Evolutionary conservation across 2,113 vertebrate species (phyloP), one percentile per base, ranked within the genome.

Genomic region (Potamarius usumacintae): DNA sequence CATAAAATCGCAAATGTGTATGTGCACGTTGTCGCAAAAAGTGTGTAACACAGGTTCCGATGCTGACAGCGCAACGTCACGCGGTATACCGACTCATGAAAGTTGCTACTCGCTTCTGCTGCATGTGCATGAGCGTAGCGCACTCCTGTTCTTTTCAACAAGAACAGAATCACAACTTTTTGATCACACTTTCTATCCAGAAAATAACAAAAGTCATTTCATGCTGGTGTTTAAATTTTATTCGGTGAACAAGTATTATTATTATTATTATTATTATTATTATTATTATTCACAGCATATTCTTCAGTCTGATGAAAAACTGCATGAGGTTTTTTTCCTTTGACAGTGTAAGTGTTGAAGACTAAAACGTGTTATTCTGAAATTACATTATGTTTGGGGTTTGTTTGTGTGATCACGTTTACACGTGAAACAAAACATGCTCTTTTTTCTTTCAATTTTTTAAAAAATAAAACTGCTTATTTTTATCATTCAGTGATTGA

Each of bases 281-380:
- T 18, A 79, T 79, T 27, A 78, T n/a, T 55, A 55, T 30, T 17
- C 18, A 72, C 34, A 72, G 30, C 7, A 12, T 55, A 11, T 55
- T 78, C 50, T 78, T 27, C 72, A 55, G 12, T 27, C 12, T 0
- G 30, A 4, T 79, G 53, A 27, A 79, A 17, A 57, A 18, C 25
- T 60, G 55, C 17, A 60, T 81, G 78, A 60, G 77, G 3, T 34
- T 60, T 12, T 22, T 30, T 60, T 81, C 4, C 30, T 60, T 42
- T 60, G 42, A 60, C 18, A 9, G 79, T 81, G 58, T 7, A 62
- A 60, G 18, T 62, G 57, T 81, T 62, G 30, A 60, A 81, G 30
- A 60, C 79, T 81, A 67, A 27, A 52, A 52, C 7, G 62, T 83
- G 22, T 67, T 83, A 52, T 27, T 83, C 22, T 83, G 18, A 18